A percentile compares a stretch with the other conserved stretches of the same genome.
Evolutionary conservation across 2,888 invertebrate genomes (phyloP).

Genomic region (Heliconius sara): DNA sequence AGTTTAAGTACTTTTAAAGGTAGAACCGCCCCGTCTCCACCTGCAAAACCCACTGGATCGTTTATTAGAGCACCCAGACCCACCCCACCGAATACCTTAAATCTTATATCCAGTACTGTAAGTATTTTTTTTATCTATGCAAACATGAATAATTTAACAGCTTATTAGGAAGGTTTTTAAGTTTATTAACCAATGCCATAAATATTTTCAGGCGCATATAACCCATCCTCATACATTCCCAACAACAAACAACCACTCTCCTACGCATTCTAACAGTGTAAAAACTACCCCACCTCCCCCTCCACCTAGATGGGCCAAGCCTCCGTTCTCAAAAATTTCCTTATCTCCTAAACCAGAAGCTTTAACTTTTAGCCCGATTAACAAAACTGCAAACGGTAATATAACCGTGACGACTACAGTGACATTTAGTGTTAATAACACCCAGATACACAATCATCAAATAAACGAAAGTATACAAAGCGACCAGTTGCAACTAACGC

Average conservation of each 20-base stretch:
- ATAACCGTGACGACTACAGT: conserved; percentile 94
- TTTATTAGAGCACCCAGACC: conserved; percentile 88
- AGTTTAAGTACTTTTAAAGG: conserved; percentile 88
- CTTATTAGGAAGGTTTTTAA: conserved; percentile 36
- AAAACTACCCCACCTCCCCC: conserved; percentile 91
- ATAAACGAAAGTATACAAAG: conserved; percentile 78
- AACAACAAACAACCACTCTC: conserved; percentile 72
- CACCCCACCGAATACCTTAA: conserved; percentile 92
- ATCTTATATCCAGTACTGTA: conserved; percentile 86
- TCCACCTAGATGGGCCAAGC: conserved; percentile 93
- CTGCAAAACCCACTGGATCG: conserved; percentile 74
- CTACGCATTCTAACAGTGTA: conserved; percentile 64
- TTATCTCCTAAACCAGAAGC: conserved; percentile 76
- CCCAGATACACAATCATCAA: conserved; percentile 81
- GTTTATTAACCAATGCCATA: conserved; percentile 54
- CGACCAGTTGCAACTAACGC: conserved; percentile 81
- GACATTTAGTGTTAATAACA: conserved; percentile 89
- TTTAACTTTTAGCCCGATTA: conserved; percentile 74
- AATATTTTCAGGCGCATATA: conserved; percentile 83
- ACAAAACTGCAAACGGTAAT: conserved; percentile 85
- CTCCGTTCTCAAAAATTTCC: conserved; percentile 82
- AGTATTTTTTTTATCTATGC: conserved; percentile 53
- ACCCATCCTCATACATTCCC: conserved; percentile 82
- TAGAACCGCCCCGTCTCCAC: conserved; percentile 82
- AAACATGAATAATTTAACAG: conserved; percentile 32